Evolutionary conservation across 2,797 vertebrate genomes (phyloP).

Genomic region (Atherinosoma microstoma): DNA sequence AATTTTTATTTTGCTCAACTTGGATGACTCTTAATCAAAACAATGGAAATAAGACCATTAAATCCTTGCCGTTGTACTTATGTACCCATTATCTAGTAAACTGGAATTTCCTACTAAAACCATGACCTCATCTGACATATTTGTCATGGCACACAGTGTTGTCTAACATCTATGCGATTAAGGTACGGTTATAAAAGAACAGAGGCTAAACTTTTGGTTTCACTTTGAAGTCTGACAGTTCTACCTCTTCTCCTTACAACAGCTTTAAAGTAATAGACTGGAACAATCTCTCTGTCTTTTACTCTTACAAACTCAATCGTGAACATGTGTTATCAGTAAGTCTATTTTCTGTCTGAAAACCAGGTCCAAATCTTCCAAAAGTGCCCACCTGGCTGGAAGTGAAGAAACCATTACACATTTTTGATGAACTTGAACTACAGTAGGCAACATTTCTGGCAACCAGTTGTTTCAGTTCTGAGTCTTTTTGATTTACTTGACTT

Average conservation of each 20-base stretch:
- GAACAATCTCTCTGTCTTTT: background rate
- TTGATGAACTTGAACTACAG: background rate
- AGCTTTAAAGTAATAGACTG: slow-evolving; percentile 11
- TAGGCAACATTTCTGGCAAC: background rate
- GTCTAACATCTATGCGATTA: background rate
- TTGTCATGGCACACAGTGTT: background rate
- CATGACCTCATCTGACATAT: background rate
- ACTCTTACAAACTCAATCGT: background rate
- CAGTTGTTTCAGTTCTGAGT: background rate
- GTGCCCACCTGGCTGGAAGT: background rate
- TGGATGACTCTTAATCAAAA: background rate
- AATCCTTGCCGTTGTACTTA: background rate
- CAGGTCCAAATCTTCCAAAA: background rate
- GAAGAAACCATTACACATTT: background rate
- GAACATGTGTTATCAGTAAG: background rate
- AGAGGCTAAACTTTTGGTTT: slow-evolving; percentile 14
- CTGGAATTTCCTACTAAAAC: background rate
- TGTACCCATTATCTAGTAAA: background rate
- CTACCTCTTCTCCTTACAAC: background rate
- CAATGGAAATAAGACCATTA: background rate
- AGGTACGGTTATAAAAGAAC: background rate
- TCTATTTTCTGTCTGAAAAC: background rate
- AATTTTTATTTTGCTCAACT: background rate
- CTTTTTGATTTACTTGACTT: background rate
- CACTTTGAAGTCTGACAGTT: slow-evolving; percentile 7